Evolutionary conservation across 2,797 vertebrate genomes (phyloP), one percentile per base, ranked within the genome.

Genomic region (Linurgus olivaceus): DNA sequence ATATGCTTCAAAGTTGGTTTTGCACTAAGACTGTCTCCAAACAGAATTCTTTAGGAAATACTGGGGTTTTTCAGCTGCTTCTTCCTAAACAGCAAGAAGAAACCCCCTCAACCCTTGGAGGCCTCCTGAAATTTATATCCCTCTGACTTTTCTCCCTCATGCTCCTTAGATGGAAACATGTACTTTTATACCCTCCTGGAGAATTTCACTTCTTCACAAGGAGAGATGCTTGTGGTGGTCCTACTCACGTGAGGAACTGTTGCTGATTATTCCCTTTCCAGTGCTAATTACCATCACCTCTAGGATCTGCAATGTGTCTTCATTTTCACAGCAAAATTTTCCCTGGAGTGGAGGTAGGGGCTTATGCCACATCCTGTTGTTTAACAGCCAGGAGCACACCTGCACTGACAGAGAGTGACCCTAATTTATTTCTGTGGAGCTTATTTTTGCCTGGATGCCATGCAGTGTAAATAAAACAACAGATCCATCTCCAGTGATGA

Each of bases 381-480:
- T 83, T 83, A 89, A 50, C 42, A 94, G 59, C 81, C 47, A 59
- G 54, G 31, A 93, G 40, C n/a, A 73, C 26, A n/a, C 84, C 80
- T 84, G 25, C 50, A 26, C 63, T 75, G 52, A 37, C 52, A 86
- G 58, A 35, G 77, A 74, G 57, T 70, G 76, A 74, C 63, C 84
- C 51, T 93, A 21, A 88, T 90, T 94, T 92, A 66, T 92, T 91
- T 91, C 86, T 85, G 63, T 70, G 44, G 50, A 76, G 48, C 52
- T 81, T 77, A 17, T 70, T 31, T 33, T 65, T 92, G 86, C 66
- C 51, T 78, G 40, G 40, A 28, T 88, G 44, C 63, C 81, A 68
- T 54, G 58, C 29, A 62, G 52, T 19, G 66, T 94, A 90, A 96
- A 95, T 94, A 96, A 88, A 96, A 96, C 70, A 92, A 88, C 73